Evolutionary conservation across 2,888 invertebrate species (phyloP).

Genomic region (Ormyrus thymus): DNA sequence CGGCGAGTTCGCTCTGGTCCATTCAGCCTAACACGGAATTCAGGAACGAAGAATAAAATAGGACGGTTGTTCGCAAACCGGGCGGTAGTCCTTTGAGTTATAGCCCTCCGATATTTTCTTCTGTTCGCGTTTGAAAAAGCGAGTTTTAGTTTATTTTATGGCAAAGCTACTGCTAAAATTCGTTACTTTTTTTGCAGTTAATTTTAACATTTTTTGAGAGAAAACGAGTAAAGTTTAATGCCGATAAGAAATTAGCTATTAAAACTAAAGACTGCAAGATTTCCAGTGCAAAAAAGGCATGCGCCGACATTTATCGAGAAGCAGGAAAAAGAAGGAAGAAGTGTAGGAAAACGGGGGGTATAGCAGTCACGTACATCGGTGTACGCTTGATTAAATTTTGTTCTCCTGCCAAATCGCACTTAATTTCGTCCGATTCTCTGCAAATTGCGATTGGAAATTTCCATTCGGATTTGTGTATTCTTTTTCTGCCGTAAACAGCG

Average conservation of each 20-base stretch:
- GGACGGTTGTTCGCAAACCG: not conserved
- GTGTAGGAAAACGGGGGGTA: not conserved
- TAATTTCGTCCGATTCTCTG: constrained; percentile 29
- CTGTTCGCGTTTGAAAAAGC: too few relatives aligned
- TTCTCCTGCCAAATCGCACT: constrained; percentile 37
- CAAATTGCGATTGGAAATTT: constrained; percentile 29
- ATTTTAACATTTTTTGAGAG: too few relatives aligned
- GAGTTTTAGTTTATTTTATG: too few relatives aligned
- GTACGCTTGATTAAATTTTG: constrained; percentile 45
- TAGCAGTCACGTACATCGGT: constrained; percentile 14
- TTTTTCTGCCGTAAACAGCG: too few relatives aligned
- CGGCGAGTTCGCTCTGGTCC: not conserved
- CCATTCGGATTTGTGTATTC: not conserved
- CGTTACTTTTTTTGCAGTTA: too few relatives aligned
- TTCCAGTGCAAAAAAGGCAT: not conserved
- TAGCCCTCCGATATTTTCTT: too few relatives aligned
- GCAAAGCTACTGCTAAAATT: too few relatives aligned
- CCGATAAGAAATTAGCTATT: not conserved
- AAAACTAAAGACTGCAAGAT: not conserved
- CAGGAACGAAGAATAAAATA: constrained; percentile 15
- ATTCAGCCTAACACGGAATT: constrained; percentile 10
- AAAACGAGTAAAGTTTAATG: too few relatives aligned
- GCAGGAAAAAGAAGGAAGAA: constrained; percentile 10
- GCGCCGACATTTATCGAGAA: not conserved
- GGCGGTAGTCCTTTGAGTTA: too few relatives aligned